Evolutionary conservation across 2,888 invertebrate species (phyloP).

Genomic region (Ditula angustiorana): DNA sequence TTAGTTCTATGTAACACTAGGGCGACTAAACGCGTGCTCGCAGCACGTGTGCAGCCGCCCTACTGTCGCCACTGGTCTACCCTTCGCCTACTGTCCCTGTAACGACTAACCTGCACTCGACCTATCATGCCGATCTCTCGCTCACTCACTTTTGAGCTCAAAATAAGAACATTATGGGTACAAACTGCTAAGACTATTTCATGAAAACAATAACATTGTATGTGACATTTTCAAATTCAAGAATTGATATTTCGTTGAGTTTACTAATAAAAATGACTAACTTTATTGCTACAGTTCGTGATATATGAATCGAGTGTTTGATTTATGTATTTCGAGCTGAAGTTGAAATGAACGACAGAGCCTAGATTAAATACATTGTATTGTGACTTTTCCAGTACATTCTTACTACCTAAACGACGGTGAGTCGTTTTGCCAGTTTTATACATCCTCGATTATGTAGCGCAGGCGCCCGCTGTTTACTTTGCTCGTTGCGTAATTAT

Average conservation of each 20-base stretch:
- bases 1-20: background rate
- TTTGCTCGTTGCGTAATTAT: slow-evolving; percentile 9
- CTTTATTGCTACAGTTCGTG: background rate
- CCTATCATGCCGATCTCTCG: slow-evolving; percentile 24
- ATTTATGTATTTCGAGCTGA: background rate
- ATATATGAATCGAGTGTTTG: background rate
- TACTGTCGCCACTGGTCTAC: slow-evolving; percentile 18
- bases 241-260: background rate
- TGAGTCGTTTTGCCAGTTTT: slow-evolving; percentile 47
- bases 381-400: slow-evolving; percentile 54
- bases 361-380: slow-evolving; percentile 43
- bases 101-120: slow-evolving; percentile 21
- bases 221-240: too few relatives aligned
- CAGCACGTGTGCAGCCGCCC: slow-evolving; percentile 1
- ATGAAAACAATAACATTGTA: slow-evolving; percentile 19
- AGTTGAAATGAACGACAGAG: slow-evolving; percentile 49
- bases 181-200: background rate
- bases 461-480: background rate
- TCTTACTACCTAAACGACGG: slow-evolving; percentile 55
- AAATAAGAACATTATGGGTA: background rate
- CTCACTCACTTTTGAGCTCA: slow-evolving; percentile 6
- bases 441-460: background rate
- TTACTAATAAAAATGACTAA: background rate
- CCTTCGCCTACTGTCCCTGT: slow-evolving; percentile 22
- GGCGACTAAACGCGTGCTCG: background rate